Conservation (phyloP, 2,888 invertebrate species). For the Heliothis peltigera region DNA sequence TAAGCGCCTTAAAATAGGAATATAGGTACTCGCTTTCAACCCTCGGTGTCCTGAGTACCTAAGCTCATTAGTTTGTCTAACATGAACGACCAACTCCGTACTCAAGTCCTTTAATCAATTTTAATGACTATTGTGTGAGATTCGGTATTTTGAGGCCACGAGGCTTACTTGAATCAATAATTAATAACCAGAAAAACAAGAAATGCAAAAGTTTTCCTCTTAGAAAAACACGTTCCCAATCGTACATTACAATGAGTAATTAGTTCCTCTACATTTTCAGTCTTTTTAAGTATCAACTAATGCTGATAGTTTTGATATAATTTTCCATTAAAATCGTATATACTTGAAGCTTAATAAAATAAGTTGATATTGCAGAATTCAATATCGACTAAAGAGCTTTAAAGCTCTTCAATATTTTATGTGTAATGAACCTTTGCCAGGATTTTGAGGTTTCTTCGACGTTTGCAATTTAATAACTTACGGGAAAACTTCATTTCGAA, state of each 20-base stretch:
- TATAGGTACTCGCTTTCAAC: constrained; percentile 2
- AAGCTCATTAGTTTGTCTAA: not conserved
- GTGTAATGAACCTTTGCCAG: not conserved
- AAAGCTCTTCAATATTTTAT: not conserved
- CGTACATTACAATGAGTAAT: no score
- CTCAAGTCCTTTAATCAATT: not conserved
- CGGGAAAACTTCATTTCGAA: constrained; percentile 1
- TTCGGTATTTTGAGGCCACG: no score
- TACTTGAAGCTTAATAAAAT: not conserved
- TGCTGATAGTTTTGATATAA: not conserved
- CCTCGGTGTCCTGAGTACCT: no score
- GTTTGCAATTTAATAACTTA: not conserved
- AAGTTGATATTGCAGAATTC: not conserved
- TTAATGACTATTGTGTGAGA: not conserved
- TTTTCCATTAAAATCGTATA: not conserved
- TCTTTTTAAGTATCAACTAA: not conserved
- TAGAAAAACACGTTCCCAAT: no score
- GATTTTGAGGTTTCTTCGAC: not conserved
- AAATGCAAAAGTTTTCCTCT: no score
- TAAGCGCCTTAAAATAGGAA: not conserved
- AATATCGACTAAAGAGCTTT: not conserved
- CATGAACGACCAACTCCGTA: not conserved
- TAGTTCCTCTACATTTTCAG: no score
- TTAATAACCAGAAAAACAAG: no score
- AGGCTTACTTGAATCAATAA: no score